Conservation (phyloP, 2,888 invertebrate genomes). For the Epistrophe grossulariae region DNA sequence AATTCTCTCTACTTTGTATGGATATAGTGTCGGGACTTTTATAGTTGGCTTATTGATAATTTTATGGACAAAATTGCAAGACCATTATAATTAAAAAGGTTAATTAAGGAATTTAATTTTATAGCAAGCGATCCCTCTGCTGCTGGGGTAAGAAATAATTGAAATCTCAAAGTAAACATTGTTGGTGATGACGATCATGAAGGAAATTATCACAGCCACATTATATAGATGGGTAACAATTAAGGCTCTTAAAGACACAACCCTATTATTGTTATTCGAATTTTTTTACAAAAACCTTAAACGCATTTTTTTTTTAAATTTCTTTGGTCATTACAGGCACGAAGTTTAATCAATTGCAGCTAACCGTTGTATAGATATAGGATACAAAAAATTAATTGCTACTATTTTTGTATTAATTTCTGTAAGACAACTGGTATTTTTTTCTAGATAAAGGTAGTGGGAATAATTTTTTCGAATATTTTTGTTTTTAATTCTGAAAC, state of each 20-base stretch:
- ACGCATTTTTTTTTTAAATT: too few relatives aligned
- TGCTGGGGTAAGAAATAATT: constrained; percentile 20
- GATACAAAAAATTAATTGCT: too few relatives aligned
- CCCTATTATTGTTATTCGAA: too few relatives aligned
- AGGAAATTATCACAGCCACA: neutral
- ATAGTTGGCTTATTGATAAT: constrained; percentile 47
- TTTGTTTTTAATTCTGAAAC: too few relatives aligned
- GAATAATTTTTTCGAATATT: too few relatives aligned
- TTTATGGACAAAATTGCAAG: constrained; percentile 28
- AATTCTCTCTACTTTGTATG: neutral
- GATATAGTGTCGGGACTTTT: constrained; percentile 37
- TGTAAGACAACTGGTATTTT: too few relatives aligned
- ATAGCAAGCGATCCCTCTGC: neutral
- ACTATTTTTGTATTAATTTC: too few relatives aligned
- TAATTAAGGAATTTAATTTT: constrained; percentile 64
- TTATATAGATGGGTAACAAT: neutral
- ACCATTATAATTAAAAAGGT: constrained; percentile 48
- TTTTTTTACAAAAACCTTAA: too few relatives aligned
- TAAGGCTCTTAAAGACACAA: neutral
- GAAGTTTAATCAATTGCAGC: too few relatives aligned
- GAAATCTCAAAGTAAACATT: neutral
- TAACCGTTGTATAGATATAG: too few relatives aligned
- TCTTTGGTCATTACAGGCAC: too few relatives aligned
- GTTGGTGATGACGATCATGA: neutral
- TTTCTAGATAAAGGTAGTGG: too few relatives aligned